These are phyloP conservation scores for Peromyscus melanophrys DNA, from an alignment of 2,797 vertebrate genomes.

Conservation along the genomic window DNA sequence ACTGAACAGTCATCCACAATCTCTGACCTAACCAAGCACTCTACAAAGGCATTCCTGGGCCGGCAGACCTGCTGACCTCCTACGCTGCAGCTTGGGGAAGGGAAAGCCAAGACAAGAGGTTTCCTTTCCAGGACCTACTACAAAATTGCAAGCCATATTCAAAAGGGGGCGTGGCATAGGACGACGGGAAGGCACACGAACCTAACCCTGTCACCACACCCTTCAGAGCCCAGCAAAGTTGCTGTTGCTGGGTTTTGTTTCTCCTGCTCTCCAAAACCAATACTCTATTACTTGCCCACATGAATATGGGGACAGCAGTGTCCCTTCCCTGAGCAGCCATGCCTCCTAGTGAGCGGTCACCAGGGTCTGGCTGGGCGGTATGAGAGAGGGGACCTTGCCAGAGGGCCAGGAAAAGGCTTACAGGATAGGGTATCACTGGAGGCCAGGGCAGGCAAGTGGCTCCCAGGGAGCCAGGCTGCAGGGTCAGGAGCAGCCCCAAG, in stretches of 20 bases:
- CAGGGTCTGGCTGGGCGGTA: neutral
- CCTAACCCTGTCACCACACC: conserved; percentile 37
- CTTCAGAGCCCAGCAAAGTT: conserved; percentile 86
- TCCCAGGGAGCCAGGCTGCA: neutral
- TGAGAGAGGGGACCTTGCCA: neutral
- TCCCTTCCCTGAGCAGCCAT: conserved; percentile 10
- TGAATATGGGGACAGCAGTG: conserved; percentile 69
- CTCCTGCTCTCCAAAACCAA: conserved; percentile 82
- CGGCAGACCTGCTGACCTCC: neutral
- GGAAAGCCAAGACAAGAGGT: conserved; percentile 65
- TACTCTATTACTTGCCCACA: neutral
- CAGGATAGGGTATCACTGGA: neutral
- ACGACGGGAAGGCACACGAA: conserved; percentile 22
- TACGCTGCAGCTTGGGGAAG: neutral
- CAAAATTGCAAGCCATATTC: conserved; percentile 84
- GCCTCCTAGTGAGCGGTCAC: conserved; percentile 49
- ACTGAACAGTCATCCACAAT: neutral
- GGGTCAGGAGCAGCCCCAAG: neutral
- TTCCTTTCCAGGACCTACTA: conserved; percentile 74
- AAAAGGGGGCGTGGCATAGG: conserved; percentile 37
- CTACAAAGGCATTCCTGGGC: neutral
- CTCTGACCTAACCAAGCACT: neutral
- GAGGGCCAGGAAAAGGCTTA: neutral
- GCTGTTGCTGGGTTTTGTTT: conserved; percentile 81
- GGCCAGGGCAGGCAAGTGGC: neutral